phyloP scores from a whole-genome alignment of 2,888 invertebrate species.

The Parascotia fuliginaria region DNA sequence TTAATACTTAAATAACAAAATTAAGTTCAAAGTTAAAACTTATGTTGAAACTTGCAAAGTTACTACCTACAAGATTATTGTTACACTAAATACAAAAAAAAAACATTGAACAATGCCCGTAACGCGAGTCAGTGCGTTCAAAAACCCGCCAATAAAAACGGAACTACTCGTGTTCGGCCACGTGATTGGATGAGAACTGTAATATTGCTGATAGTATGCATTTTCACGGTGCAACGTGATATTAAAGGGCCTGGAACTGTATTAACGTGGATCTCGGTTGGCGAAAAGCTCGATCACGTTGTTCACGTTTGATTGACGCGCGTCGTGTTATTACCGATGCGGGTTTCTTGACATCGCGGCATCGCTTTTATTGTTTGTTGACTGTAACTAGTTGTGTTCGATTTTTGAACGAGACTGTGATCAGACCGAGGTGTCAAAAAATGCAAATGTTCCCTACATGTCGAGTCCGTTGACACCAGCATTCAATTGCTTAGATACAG shows the following conservation, averaged over 20 bases:
- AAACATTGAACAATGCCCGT: slow-evolving; percentile 23
- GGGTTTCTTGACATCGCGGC: too few relatives aligned
- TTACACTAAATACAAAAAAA: slow-evolving; percentile 15
- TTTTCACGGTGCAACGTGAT: slow-evolving; percentile 18
- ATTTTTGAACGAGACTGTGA: too few relatives aligned
- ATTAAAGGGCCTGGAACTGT: neutral
- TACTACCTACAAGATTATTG: too few relatives aligned
- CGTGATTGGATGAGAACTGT: slow-evolving; percentile 53
- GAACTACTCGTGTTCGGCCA: slow-evolving; percentile 45
- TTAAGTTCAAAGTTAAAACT: too few relatives aligned
- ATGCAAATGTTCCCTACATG: too few relatives aligned
- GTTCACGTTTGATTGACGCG: slow-evolving; percentile 1
- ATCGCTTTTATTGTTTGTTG: too few relatives aligned
- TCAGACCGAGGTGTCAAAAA: too few relatives aligned
- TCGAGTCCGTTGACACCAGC: too few relatives aligned
- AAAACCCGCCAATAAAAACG: slow-evolving; percentile 60
- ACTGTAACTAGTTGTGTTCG: too few relatives aligned
- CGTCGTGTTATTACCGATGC: neutral
- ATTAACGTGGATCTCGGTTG: neutral
- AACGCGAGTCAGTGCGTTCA: slow-evolving; percentile 50
- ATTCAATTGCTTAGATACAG: too few relatives aligned
- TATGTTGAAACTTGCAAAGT: too few relatives aligned
- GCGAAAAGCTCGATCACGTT: neutral
- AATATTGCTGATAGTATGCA: slow-evolving; percentile 9
- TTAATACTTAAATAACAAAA: too few relatives aligned